Percentiles rank a stretch among this genome's conserved stretches.
Evolutionary conservation across 2,113 vertebrate genomes (phyloP).

Genomic region (Ivindomyrus marchei): DNA sequence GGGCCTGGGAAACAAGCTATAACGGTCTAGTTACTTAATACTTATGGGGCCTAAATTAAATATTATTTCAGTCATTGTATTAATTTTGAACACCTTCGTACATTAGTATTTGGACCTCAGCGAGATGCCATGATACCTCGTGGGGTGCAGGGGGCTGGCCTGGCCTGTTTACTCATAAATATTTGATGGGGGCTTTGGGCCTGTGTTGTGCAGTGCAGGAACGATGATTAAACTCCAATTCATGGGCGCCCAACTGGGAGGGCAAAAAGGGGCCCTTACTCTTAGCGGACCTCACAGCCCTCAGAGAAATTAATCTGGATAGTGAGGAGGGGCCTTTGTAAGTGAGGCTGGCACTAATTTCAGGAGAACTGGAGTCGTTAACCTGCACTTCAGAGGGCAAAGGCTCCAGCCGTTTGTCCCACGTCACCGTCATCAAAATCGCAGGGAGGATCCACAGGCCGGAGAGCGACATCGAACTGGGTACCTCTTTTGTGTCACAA

Average conservation of each 20-base stretch:
- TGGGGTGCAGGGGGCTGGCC: neutral
- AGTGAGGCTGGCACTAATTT: neutral
- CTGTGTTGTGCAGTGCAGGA: neutral
- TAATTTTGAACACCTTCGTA: neutral
- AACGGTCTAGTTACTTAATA: neutral
- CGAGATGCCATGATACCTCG: neutral
- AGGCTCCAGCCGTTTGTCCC: neutral
- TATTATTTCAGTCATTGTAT: neutral
- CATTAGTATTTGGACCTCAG: neutral
- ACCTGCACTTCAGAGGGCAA: neutral
- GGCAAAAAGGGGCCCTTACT: neutral
- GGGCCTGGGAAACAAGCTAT: neutral
- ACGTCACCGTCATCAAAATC: neutral
- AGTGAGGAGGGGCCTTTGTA: neutral
- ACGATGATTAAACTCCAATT: neutral
- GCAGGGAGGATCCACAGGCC: neutral
- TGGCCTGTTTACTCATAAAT: conserved; percentile 3
- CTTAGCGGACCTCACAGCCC: neutral
- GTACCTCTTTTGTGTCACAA: neutral
- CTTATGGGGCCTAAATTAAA: neutral
- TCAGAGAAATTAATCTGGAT: neutral
- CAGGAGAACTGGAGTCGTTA: neutral
- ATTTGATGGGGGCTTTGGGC: neutral
- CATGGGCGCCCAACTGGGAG: neutral
- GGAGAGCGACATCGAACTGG: neutral